These are phyloP conservation scores for Synchiropus splendidus DNA, from an alignment of 2,113 vertebrate genomes.

Conservation along the genomic window DNA sequence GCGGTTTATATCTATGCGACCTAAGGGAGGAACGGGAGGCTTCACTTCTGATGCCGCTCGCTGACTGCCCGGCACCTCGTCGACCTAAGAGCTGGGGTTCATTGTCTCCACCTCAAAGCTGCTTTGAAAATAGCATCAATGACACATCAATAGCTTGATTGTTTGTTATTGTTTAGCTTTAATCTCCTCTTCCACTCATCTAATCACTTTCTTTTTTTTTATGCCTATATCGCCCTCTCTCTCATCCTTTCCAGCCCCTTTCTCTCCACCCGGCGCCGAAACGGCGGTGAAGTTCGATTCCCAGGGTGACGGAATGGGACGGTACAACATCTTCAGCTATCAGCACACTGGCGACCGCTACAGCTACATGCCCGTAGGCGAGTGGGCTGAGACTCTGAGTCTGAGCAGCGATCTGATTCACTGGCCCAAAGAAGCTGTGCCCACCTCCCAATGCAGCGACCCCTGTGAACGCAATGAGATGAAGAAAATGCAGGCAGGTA, in stretches of 20 bases:
- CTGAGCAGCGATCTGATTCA: slow-evolving; percentile 80
- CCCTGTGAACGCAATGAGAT: slow-evolving; percentile 94
- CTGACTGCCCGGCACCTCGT: slow-evolving; percentile 16
- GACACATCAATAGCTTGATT: slow-evolving; percentile 29
- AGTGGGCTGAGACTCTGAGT: slow-evolving; percentile 87
- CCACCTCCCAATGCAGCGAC: slow-evolving; percentile 93
- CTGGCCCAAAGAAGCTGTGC: slow-evolving; percentile 80
- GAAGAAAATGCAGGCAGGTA: slow-evolving; percentile 98
- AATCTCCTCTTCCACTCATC: slow-evolving; percentile 24
- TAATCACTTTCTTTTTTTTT: slow-evolving; percentile 16
- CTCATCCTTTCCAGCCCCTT: slow-evolving; percentile 75
- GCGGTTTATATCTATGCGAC: slow-evolving; percentile 23
- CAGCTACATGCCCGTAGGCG: slow-evolving; percentile 84
- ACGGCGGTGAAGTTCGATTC: slow-evolving; percentile 90
- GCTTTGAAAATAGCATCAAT: slow-evolving; percentile 32
- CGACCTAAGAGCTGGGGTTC: slow-evolving; percentile 23
- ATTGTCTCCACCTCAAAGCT: slow-evolving; percentile 28
- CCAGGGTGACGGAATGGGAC: slow-evolving; percentile 87
- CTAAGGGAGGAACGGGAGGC: slow-evolving; percentile 23
- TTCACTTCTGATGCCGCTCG: slow-evolving; percentile 28
- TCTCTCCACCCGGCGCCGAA: slow-evolving; percentile 77
- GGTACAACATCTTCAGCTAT: slow-evolving; percentile 97
- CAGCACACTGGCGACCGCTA: slow-evolving; percentile 77
- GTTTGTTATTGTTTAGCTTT: slow-evolving; percentile 25
- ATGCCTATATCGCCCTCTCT: slow-evolving; percentile 16